Percentiles rank a stretch among this genome's conserved stretches.
These are phyloP conservation scores for Circaetus gallicus DNA, from an alignment of 2,113 vertebrate genomes.

Conservation along the genomic window DNA sequence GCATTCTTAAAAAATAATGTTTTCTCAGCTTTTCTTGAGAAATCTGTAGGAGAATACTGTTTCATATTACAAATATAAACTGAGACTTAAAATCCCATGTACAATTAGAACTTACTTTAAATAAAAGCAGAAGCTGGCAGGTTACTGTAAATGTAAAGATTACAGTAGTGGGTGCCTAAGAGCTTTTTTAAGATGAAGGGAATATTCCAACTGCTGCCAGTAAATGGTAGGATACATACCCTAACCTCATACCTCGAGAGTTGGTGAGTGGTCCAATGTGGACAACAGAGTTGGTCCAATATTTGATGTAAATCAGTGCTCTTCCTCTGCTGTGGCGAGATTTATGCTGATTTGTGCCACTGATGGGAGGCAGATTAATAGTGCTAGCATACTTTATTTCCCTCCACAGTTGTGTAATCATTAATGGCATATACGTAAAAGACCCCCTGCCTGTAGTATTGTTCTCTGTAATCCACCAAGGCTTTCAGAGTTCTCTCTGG, in stretches of 20 bases:
- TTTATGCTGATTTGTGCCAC: not conserved
- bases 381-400: not conserved
- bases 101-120: constrained; percentile 29
- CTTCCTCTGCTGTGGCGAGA: not conserved
- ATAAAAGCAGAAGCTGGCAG: constrained; percentile 15
- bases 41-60: constrained; percentile 31
- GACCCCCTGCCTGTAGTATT: not conserved
- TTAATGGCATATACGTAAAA: not conserved
- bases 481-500: not conserved
- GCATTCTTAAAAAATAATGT: not conserved
- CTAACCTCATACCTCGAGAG: not conserved
- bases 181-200: not conserved
- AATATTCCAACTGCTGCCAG: not conserved
- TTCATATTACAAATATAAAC: constrained; percentile 15
- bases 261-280: not conserved
- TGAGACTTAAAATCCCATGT: not conserved
- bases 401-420: not conserved
- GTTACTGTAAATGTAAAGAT: constrained; percentile 15
- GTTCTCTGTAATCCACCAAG: not conserved
- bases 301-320: not conserved
- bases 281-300: not conserved
- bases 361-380: not conserved
- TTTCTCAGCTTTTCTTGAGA: constrained; percentile 36
- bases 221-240: not conserved
- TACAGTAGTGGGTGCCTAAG: not conserved